Evolutionary conservation across 2,888 invertebrate species (phyloP).

Genomic region (Yponomeuta plumbellus): DNA sequence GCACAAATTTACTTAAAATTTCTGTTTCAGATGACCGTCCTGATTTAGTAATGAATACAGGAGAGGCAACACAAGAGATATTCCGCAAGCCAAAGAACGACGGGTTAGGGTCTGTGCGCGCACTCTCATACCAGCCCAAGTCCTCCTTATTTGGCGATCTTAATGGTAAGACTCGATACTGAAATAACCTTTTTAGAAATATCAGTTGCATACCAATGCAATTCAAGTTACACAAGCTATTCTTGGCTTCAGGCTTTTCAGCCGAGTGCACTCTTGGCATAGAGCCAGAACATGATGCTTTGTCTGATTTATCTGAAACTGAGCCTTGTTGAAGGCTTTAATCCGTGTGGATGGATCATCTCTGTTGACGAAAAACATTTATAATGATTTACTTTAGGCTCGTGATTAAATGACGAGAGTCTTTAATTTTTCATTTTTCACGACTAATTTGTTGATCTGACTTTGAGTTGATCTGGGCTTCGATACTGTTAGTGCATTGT

Average conservation of each 20-base stretch:
- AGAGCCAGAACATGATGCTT: neutral
- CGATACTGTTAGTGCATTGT: no score
- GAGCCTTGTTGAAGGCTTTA: neutral
- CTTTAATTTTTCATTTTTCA: no score
- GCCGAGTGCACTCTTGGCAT: neutral
- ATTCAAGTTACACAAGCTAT: neutral
- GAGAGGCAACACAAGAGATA: constrained; percentile 32
- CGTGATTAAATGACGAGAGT: no score
- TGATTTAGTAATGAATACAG: constrained; percentile 35
- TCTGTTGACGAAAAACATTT: no score
- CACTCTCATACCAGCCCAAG: constrained; percentile 50
- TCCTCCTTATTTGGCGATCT: constrained; percentile 23
- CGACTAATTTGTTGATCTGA: no score
- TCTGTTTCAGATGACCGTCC: constrained; percentile 46
- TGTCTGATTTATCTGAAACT: neutral
- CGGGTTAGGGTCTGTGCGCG: constrained; percentile 35
- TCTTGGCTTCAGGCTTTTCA: no score
- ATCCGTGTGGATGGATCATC: neutral
- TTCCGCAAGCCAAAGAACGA: constrained; percentile 42
- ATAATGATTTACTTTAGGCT: no score
- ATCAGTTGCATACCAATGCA: neutral
- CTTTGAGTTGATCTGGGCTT: no score
- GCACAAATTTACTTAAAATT: neutral
- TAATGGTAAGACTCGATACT: constrained; percentile 10
- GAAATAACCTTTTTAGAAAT: neutral